These are phyloP conservation scores for Etheostoma perlongum DNA, from an alignment of 2,797 vertebrate species.

Conservation along the genomic window DNA sequence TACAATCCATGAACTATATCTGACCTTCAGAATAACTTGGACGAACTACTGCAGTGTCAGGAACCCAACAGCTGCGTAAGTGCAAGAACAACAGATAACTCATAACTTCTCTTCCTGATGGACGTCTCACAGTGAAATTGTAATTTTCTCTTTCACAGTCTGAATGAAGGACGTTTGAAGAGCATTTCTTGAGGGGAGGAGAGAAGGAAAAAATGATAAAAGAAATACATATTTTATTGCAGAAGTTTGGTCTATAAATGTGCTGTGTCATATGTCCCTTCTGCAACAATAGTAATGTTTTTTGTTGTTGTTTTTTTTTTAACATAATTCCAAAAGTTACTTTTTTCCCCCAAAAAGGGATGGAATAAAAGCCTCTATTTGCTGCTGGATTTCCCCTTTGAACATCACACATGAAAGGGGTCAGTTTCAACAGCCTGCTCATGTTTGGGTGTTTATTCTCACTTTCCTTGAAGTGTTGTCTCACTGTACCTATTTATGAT, in stretches of 20 bases:
- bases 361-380: slow-evolving; percentile 33
- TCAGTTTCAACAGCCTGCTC: slow-evolving; percentile 55
- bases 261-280: neutral
- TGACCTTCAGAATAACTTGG: slow-evolving; percentile 29
- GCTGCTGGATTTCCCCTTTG: slow-evolving; percentile 57
- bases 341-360: slow-evolving; percentile 37
- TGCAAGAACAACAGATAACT: neutral
- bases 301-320: slow-evolving; percentile 8
- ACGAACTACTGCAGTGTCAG: slow-evolving; percentile 15
- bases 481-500: slow-evolving; percentile 77
- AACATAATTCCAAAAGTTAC: slow-evolving; percentile 1
- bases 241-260: neutral
- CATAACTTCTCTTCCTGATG: neutral
- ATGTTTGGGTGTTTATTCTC: slow-evolving; percentile 73
- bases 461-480: slow-evolving; percentile 78
- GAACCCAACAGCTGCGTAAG: neutral
- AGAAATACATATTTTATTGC: neutral
- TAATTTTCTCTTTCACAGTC: neutral
- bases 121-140: neutral
- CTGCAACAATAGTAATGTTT: neutral
- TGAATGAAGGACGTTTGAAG: neutral
- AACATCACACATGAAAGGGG: slow-evolving; percentile 53
- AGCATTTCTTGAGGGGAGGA: neutral
- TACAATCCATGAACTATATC: slow-evolving; percentile 26
- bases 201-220: neutral